Evolutionary conservation across 1,140 invertebrate genomes (phyloP), one percentile per base, ranked within the genome.

Genomic region (Apolygus lucorum): DNA sequence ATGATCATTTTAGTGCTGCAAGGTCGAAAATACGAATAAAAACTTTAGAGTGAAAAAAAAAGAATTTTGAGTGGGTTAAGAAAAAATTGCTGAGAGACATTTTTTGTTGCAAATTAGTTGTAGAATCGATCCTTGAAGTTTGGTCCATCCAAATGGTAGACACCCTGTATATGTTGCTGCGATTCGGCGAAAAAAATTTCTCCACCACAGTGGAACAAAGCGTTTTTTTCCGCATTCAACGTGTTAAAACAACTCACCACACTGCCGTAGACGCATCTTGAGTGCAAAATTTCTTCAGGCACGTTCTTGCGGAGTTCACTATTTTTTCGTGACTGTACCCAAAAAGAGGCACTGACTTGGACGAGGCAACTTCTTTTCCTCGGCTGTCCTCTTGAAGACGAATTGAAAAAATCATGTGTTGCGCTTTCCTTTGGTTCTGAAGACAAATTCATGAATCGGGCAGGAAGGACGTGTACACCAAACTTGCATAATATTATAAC

Each of bases 281-380:
- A 17, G n/a, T 66, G 21, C 68, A 62, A 67, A 69, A 52, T 74
- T 73, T 72, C 73, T 76, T 76, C 72, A 82, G 77, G 77, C 81
- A 54, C 69, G 64, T 22, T 63, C 69, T 67, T 71, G 77, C 70
- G 73, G 72, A 66, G 70, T 25, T 63, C 73, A 70, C 63, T 73
- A 76, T 70, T 71, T 77, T 73, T 78, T 83, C 52, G 77, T 77
- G 70, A 78, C 78, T 69, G 77, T 76, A 72, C 78, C 73, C 52
- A 78, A 72, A 13, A 69, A 72, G 28, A 76, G 76, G 24, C n/a
- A 68, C 67, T 17, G 73, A 74, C 52, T 73, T 73, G 27, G 74
- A 72, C 65, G 64, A 68, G 17, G 74, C 28, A 17, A 54, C 67
- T 21, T 70, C 69, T 34, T 68, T 71, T n/a, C n/a, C n/a, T n/a